Evolutionary conservation across 2,888 invertebrate genomes (phyloP), one percentile per base, ranked within the genome.

Genomic region (Macrosoma leucophasiata): DNA sequence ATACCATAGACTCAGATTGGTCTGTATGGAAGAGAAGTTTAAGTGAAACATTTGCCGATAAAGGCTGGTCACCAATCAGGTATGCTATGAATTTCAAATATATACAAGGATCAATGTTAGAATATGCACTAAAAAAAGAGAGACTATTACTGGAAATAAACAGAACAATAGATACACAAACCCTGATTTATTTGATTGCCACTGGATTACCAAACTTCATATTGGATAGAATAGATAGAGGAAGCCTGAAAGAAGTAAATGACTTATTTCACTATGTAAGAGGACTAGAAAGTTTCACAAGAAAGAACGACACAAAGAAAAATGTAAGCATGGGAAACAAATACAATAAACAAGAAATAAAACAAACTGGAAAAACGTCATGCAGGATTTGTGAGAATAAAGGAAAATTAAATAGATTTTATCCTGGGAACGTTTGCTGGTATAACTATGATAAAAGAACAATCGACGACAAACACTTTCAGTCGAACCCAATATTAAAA

Each of bases 1-100:
- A 33, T 34, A 29, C 34, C 20, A 14, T 40, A 18, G 22, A 40
- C 9, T 43, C 37, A 26, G 25, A 37, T 3, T 39, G 41, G 44
- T 18, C 11, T 7, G 29, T 36, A 5, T 41, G 41, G 39, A 33
- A 45, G 32, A 15, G 3, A 28, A 41, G 19, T 9, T 39, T 42
- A 14, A 19, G 27, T 36, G 40, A 58, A 32, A 50, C 58, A 6
- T 58, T 29, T 41, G 45, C 33, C 8, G 46, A 52, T 12, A 53
- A 50, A 36, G 52, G 54, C 1, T 57, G 55, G 57, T 29, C 33
- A 8, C 13, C 40, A 10, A 23, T 36, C 10, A 39, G 18, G 22
- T 41, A 39, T 35, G 38, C 39, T 18, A 10, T 47, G 4, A 14
- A 11, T 10, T 44, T 36, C 31, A 38, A 35, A 24, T 39, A 41